phyloP scores from a whole-genome alignment of 1,140 invertebrate genomes.

The Drosophila prosaltans region DNA sequence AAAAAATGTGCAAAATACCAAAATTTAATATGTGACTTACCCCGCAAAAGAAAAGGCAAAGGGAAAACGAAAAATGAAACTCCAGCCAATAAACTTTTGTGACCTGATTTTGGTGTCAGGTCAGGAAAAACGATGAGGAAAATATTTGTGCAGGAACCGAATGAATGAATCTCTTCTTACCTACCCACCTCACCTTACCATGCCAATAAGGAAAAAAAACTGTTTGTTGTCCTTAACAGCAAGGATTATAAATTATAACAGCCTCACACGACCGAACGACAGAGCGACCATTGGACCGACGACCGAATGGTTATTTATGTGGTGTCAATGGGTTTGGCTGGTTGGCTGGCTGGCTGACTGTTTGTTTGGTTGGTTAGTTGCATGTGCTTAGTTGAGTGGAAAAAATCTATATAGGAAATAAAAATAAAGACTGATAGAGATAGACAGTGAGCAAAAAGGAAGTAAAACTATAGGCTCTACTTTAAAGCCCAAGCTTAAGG shows the following conservation, averaged over 20 bases:
- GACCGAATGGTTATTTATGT: slow-evolving; percentile 66
- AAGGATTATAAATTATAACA: slow-evolving; percentile 82
- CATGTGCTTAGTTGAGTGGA: slow-evolving; percentile 77
- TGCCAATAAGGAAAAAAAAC: slow-evolving; percentile 31
- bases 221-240: slow-evolving; percentile 45
- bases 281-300: too few species aligned
- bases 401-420: slow-evolving; percentile 47
- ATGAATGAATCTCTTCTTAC: background rate
- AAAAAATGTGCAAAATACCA: background rate
- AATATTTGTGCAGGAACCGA: slow-evolving; percentile 55
- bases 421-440: slow-evolving; percentile 16
- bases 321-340: slow-evolving; percentile 65
- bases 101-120: slow-evolving; percentile 69
- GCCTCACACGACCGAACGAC: slow-evolving; percentile 45
- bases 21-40: background rate
- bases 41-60: background rate
- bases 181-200: background rate
- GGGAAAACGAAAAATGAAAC: slow-evolving; percentile 34
- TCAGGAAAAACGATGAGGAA: slow-evolving; percentile 19
- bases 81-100: slow-evolving; percentile 75
- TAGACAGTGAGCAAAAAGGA: background rate
- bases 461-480: slow-evolving; percentile 38
- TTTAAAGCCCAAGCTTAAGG: slow-evolving; percentile 51
- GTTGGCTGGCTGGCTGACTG: slow-evolving; percentile 17
- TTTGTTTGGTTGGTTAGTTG: slow-evolving; percentile 47